Base-by-base conservation (phyloP, 2,797 vertebrate genomes). In the Trachops cirrhosus region DNA sequence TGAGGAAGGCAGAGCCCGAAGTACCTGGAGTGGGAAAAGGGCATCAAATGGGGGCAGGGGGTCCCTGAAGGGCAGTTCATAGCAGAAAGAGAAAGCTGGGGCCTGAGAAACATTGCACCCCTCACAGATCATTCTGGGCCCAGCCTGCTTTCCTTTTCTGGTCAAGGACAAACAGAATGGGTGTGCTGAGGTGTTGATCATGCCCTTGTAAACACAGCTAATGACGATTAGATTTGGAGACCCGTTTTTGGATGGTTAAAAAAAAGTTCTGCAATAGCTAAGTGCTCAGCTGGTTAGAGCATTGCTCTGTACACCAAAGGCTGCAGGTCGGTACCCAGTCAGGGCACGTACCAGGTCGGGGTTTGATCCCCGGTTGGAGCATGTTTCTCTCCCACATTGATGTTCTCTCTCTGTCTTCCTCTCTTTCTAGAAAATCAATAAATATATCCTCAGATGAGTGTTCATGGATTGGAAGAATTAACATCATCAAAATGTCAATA, bases 131-230 rank as follows among this genome's bases (percentile, higher is more conserved):
- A 41, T 29, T 11, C 57, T 46, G 32, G 2, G 41, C 19, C 48
- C 44, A 32, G 39, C 32, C 87, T 37, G 34, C 48, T 21, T 57
- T 77, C 64, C 67, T 86, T 54, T 5, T 39, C 46, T 15, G 39
- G 48, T 52, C 54, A 79, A 93, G 91, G 85, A 86, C 93, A 93
- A 86, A 82, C 52, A 54, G 16, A 59, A 64, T 19, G 80, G 77
- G 73, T 0, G 29, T 9, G 3, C 90, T 39, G 78, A 77, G n/a
- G 9, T 37, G 41, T 21, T 37, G 39, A 68, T 5, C 41, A 1
- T 48, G 80, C n/a, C 87, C 91, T 94, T 41, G 54, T 39, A 80
- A 62, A 79, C 83, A 88, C 68, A 15, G 84, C n/a, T 14, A 83
- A 26, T 8, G 52, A 68, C 94, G 78, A 83, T 86, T 86, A 86